Evolutionary conservation across 2,113 vertebrate species (phyloP).

Genomic region (Myrmecobius fasciatus): DNA sequence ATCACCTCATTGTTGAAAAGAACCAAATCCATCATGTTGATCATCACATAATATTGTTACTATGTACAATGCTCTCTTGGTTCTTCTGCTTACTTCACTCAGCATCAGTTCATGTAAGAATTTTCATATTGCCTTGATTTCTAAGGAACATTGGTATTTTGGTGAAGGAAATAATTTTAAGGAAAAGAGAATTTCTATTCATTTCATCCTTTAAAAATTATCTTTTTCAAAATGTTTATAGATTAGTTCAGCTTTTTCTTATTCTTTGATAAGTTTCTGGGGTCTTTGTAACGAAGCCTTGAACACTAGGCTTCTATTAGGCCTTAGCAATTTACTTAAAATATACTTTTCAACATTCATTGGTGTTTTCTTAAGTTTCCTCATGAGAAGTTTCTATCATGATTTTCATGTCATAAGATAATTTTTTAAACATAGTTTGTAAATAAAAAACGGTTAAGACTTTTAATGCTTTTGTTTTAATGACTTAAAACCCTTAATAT

Average conservation of each 20-base stretch:
- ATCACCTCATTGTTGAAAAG: too few relatives aligned
- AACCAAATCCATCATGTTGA: too few relatives aligned
- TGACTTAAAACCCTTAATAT: background rate
- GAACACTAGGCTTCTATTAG: conserved; percentile 33
- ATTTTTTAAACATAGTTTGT: conserved; percentile 42
- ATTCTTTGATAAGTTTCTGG: conserved; percentile 25
- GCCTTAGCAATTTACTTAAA: conserved; percentile 43
- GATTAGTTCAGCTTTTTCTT: conserved; percentile 39
- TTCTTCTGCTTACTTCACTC: too few relatives aligned
- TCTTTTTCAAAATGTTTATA: conserved; percentile 48
- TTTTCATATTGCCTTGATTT: background rate
- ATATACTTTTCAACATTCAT: conserved; percentile 22
- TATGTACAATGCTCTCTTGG: too few relatives aligned
- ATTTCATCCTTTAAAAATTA: conserved; percentile 1
- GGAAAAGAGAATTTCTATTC: background rate
- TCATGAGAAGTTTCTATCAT: conserved; percentile 21
- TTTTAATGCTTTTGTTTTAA: conserved; percentile 42
- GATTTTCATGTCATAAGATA: background rate
- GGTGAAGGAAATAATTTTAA: background rate
- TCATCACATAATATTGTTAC: too few relatives aligned
- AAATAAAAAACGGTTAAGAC: conserved; percentile 12
- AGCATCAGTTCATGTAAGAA: too few relatives aligned
- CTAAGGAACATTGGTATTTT: background rate
- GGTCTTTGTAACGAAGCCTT: conserved; percentile 51
- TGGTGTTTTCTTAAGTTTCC: conserved; percentile 21